Base-by-base conservation (phyloP, 1,140 invertebrate species). In the Drosophila pectinifera region DNA sequence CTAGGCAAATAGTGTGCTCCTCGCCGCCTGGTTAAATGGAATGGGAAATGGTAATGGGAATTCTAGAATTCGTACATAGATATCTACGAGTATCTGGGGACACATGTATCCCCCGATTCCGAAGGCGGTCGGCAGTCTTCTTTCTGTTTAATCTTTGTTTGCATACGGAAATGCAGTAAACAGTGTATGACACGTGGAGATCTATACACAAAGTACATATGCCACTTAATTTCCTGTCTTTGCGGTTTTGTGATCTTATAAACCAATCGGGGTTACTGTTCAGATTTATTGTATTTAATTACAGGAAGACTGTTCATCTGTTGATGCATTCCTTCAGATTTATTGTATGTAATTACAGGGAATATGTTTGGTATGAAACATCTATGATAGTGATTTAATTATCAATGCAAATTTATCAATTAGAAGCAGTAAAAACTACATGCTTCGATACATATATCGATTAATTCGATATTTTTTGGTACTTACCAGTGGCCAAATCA, bases 1-100 rank as follows among this genome's bases (percentile, higher is more conserved):
- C 62, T 58, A 75, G 26, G n/a, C 28, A 46, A 75, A 76, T 38
- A 76, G 31, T 18, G 20, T 31, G 6, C 34, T 49, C 31, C 24
- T 14, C 43, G 58, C 34, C 18, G 58, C 31, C 39, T 38, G 58
- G 45, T 43, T 41, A 74, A 75, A 73, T 51, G 69, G 49, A 56
- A 64, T 55, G 39, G 46, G 36, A 64, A 75, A 75, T 75, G 48
- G 48, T 56, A 75, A 75, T 75, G 73, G 59, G 73, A 65, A 65
- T 54, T 64, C 38, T 61, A 36, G 39, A 51, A 42, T 22, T 51
- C 36, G 13, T 34, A 56, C 22, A 54, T 53, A 54, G 39, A 36
- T 39, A 68, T 55, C 22, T 16, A 28, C 13, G 20, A 24, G 34
- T 41, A 46, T 61, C 55, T 61, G 34, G 38, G 36, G 18, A n/a